These are phyloP conservation scores for Azorinus chamasolen DNA, from an alignment of 2,888 invertebrate species.

Conservation along the genomic window DNA sequence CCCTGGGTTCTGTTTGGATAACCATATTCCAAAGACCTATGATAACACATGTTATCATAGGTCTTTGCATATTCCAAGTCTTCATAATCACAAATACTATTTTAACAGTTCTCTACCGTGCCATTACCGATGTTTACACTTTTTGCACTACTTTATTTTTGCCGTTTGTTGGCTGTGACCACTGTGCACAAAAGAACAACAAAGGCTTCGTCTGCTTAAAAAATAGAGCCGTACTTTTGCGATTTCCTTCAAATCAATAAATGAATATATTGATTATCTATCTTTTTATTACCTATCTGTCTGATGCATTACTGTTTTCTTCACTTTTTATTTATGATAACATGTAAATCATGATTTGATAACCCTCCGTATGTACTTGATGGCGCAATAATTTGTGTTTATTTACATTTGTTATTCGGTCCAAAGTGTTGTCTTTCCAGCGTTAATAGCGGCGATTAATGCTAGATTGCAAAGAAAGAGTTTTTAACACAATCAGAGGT, in stretches of 20 bases:
- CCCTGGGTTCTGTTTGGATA: too few species aligned
- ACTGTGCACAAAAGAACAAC: constrained; percentile 59
- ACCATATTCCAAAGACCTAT: too few species aligned
- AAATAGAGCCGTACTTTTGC: constrained; percentile 22
- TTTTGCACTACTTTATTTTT: constrained; percentile 78
- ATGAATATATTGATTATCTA: too few species aligned
- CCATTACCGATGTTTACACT: constrained; percentile 41
- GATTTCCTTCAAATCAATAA: too few species aligned
- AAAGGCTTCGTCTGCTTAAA: constrained; percentile 53
- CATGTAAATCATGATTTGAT: too few species aligned
- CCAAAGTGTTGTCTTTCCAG: constrained; percentile 79
- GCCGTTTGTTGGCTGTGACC: constrained; percentile 26
- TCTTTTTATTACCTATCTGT: too few species aligned
- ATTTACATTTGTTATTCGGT: constrained; percentile 83
- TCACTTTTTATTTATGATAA: too few species aligned
- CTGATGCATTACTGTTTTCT: too few species aligned
- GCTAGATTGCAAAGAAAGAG: constrained; percentile 39
- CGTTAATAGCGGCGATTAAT: constrained; percentile 46
- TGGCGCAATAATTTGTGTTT: constrained; percentile 83
- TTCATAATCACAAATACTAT: too few species aligned
- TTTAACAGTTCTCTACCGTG: too few species aligned
- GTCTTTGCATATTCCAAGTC: too few species aligned
- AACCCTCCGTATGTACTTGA: background rate
- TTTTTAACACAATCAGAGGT: constrained; percentile 53
- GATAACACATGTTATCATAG: too few species aligned